A percentile compares a stretch with the other conserved stretches of the same genome.
Evolutionary conservation across 2,113 vertebrate genomes (phyloP).

Genomic region (Dolichallabes microphthalmus): DNA sequence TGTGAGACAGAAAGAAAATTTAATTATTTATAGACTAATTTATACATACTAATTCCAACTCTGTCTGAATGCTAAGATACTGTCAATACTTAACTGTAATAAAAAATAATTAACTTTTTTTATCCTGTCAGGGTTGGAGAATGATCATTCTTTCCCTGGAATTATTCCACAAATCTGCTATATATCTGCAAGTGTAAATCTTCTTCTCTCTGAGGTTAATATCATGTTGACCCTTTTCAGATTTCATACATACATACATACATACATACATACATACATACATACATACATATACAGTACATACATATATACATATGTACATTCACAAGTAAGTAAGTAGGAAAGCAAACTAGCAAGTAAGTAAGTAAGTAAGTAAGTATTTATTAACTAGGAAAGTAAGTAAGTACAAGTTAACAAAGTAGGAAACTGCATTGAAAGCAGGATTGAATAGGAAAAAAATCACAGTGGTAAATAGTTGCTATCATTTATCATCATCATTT

Average conservation of each 20-base stretch:
- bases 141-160: neutral
- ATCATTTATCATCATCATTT: neutral
- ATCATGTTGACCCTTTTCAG: neutral
- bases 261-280: neutral
- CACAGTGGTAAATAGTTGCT: neutral
- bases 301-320: too few species aligned
- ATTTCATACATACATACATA: neutral
- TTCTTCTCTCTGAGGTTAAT: neutral
- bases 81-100: constrained; percentile 6
- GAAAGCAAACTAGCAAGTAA: too few species aligned
- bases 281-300: neutral
- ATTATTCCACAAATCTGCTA: neutral
- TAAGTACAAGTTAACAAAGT: too few species aligned
- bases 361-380: neutral
- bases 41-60: constrained; percentile 19
- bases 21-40: constrained; percentile 27
- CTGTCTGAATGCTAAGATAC: constrained; percentile 20
- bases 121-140: neutral
- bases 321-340: neutral
- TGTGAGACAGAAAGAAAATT: neutral
- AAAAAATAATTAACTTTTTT: neutral
- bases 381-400: too few species aligned
- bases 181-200: neutral
- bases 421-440: neutral
- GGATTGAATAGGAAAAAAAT: neutral